Percentiles rank a stretch among this genome's conserved stretches.
Evolutionary conservation across 2,113 vertebrate genomes (phyloP).

Genomic region (Choloepus hoffmanni): DNA sequence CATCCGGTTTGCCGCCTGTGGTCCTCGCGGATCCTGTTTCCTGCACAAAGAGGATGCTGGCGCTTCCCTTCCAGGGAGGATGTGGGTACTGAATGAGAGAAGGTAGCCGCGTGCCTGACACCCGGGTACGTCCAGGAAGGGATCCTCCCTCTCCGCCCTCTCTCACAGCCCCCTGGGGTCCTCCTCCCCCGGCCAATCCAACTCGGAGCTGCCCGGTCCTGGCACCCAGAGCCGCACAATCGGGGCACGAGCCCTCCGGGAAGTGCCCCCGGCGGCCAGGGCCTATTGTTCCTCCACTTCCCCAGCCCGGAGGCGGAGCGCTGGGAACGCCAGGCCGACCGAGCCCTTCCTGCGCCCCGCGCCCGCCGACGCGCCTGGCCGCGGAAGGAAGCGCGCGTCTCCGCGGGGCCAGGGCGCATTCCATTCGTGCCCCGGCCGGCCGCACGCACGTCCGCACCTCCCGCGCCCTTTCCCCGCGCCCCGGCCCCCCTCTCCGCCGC

Average conservation of each 20-base stretch:
- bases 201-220: too few relatives aligned
- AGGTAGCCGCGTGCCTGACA: not conserved
- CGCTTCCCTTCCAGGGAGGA: not conserved
- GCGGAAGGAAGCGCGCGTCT: slow-evolving; percentile 64
- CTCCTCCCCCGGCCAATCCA: too few relatives aligned
- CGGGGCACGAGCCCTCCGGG: not conserved
- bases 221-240: not conserved
- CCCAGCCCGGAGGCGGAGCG: not conserved
- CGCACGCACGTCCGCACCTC: slow-evolving; percentile 30
- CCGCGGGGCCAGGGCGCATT: not conserved
- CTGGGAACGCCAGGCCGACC: slow-evolving; percentile 36
- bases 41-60: not conserved
- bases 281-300: slow-evolving; percentile 71
- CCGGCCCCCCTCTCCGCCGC: not conserved
- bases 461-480: not conserved
- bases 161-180: not conserved
- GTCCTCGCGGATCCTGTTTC: too few relatives aligned
- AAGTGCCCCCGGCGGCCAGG: not conserved
- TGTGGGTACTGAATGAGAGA: not conserved
- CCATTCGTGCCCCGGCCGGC: not conserved
- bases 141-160: not conserved
- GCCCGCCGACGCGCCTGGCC: slow-evolving; percentile 32
- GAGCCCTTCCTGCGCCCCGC: slow-evolving; percentile 60
- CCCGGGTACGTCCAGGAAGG: not conserved
- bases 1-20: accelerated